A percentile compares a stretch with the other conserved stretches of the same genome.
These are phyloP conservation scores for Arizona elegans DNA, from an alignment of 2,113 vertebrate genomes.

Conservation along the genomic window DNA sequence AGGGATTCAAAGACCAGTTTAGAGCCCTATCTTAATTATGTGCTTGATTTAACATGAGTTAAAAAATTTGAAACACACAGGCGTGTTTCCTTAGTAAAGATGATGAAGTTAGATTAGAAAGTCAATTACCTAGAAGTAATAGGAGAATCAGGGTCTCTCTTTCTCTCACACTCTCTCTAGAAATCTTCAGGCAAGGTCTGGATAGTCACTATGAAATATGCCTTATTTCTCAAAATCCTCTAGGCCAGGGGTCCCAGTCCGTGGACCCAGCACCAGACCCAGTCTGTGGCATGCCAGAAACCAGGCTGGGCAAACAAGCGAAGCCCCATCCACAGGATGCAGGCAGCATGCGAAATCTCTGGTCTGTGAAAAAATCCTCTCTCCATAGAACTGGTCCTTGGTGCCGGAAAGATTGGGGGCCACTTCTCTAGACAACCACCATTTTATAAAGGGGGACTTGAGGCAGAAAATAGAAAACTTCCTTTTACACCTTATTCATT, in stretches of 20 bases:
- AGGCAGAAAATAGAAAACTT: neutral
- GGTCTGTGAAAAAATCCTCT: too few species aligned
- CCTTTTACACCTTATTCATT: neutral
- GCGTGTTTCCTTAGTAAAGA: neutral
- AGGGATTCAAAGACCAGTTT: neutral
- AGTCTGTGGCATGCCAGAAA: too few species aligned
- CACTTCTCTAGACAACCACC: neutral
- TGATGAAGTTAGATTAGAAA: neutral
- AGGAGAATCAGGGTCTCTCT: neutral
- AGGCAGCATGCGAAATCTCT: too few species aligned
- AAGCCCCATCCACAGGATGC: neutral
- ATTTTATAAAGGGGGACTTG: neutral
- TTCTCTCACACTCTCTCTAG: neutral
- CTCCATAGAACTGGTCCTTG: too few species aligned
- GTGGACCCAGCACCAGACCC: too few species aligned
- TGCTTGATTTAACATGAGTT: neutral
- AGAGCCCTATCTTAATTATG: too few species aligned
- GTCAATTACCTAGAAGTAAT: neutral
- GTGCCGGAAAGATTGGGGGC: too few species aligned
- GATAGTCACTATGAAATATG: neutral
- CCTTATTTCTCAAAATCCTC: neutral
- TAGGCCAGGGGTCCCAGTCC: neutral
- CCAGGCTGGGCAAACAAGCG: neutral
- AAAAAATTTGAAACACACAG: neutral
- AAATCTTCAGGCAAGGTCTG: neutral